Percentiles rank a stretch among this genome's conserved stretches.
Evolutionary conservation across 2,888 invertebrate genomes (phyloP).

Genomic region (Nomada flava): DNA sequence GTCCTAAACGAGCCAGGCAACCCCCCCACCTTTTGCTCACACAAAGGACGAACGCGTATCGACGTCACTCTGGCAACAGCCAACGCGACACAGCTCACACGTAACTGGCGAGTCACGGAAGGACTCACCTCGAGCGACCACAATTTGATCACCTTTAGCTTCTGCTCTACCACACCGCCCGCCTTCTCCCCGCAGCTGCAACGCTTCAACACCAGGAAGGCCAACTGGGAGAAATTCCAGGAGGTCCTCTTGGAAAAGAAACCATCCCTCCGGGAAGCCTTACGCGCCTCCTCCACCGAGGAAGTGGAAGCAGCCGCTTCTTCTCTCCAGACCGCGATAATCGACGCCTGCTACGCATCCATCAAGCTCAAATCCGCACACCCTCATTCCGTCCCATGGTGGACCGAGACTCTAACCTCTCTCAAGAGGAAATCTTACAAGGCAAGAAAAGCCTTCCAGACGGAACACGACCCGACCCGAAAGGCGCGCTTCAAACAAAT

Average conservation of each 20-base stretch:
- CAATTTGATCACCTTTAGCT: too few relatives aligned
- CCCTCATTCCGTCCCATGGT: neutral
- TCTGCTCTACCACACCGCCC: too few relatives aligned
- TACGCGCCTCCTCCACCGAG: neutral
- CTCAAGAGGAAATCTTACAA: neutral
- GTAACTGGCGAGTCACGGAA: too few relatives aligned
- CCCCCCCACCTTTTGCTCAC: neutral
- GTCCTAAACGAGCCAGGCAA: neutral
- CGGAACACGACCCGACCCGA: neutral
- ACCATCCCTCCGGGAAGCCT: neutral
- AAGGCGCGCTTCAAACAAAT: too few relatives aligned
- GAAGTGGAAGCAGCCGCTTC: neutral
- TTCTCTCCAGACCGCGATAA: neutral
- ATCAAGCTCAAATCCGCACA: neutral
- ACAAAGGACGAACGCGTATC: neutral
- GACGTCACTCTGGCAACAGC: constrained; percentile 10
- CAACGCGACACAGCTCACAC: neutral
- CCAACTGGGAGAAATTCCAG: neutral
- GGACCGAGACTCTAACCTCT: neutral
- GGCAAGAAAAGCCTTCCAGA: neutral
- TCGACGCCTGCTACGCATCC: neutral
- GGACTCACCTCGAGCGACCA: too few relatives aligned
- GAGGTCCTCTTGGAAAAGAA: too few relatives aligned
- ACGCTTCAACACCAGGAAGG: neutral
- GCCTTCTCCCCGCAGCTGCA: neutral